Evolutionary conservation across 2,888 invertebrate genomes (phyloP), one percentile per base, ranked within the genome.

Genomic region (Amphimallon solstitiale): DNA sequence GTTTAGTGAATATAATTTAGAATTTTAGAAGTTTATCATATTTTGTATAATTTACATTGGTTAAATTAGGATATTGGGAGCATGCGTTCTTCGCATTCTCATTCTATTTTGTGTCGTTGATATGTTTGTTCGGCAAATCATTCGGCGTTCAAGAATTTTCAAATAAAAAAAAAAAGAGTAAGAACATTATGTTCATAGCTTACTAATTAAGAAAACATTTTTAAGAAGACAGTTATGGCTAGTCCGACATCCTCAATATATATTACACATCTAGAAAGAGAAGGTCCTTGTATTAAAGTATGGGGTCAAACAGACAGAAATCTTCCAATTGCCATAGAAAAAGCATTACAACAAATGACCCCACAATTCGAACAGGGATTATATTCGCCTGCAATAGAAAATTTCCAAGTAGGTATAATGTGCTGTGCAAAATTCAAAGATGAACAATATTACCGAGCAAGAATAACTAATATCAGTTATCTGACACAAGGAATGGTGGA

Each of bases 341-440:
- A 84, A n/a, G 81, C 77, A 63, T 74, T 75, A 79, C 84, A 79
- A 78, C 83, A 75, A 82, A 84, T 68, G 76, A 84, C 73, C 81
- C 84, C 68, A 71, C 84, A 73, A 78, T 88, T 78, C 76, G 85
- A 79, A 73, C 83, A 78, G 77, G 86, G 80, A 76, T 80, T 79
- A 7, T 81, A 80, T 15, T 74, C 77, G 38, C 72, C 81, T 2
- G 65, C 74, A 2, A 37, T 65, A 5, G 75, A 78, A 2, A 71
- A 67, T 19, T 79, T 87, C 29, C 83, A 84, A 73, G 68, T 76
- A 1, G 87, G 88, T 65, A 78, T 85, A 2, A 78, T 90, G 73
- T 89, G 89, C 80, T 88, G 89, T 79, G 90, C 89, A 38, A 87
- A 87, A 83, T 90, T 88, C 79, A 86, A 85, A 83, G 91, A 87